Evolutionary conservation across 2,888 invertebrate species (phyloP).

Genomic region (Melikaiella ostensackeni): DNA sequence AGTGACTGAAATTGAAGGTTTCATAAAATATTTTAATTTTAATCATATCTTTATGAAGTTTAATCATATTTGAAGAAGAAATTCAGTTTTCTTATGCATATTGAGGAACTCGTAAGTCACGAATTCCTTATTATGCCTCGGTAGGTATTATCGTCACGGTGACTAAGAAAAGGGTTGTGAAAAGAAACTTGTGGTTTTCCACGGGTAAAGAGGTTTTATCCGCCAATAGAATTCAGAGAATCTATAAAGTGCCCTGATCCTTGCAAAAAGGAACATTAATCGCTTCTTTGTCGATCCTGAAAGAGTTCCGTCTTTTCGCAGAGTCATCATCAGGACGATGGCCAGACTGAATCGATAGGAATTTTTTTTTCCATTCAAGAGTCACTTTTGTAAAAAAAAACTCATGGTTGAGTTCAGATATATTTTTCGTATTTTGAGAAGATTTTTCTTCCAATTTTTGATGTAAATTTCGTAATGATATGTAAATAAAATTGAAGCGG

Average conservation of each 20-base stretch:
- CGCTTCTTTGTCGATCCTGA: not conserved
- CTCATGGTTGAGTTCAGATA: no score
- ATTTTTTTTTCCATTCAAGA: no score
- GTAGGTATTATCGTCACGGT: not conserved
- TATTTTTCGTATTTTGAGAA: no score
- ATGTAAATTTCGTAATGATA: not conserved
- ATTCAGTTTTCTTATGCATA: not conserved
- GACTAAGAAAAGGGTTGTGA: conserved; percentile 1
- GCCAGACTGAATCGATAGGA: no score
- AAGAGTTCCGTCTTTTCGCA: not conserved
- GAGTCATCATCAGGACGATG: no score
- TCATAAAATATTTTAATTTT: not conserved
- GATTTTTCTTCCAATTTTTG: no score
- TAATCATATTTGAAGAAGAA: not conserved
- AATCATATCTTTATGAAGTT: not conserved
- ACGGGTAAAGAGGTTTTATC: not conserved
- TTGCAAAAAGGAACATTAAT: not conserved
- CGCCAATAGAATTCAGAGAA: not conserved
- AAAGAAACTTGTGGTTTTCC: not conserved
- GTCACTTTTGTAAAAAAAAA: no score
- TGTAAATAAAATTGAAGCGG: not conserved
- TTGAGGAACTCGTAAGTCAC: not conserved
- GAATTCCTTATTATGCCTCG: not conserved
- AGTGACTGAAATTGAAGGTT: not conserved
- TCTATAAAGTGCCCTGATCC: not conserved